Percentiles rank a stretch among this genome's conserved stretches.
Conservation (phyloP, 2,888 invertebrate species). For the Cacoxenus indagator region DNA sequence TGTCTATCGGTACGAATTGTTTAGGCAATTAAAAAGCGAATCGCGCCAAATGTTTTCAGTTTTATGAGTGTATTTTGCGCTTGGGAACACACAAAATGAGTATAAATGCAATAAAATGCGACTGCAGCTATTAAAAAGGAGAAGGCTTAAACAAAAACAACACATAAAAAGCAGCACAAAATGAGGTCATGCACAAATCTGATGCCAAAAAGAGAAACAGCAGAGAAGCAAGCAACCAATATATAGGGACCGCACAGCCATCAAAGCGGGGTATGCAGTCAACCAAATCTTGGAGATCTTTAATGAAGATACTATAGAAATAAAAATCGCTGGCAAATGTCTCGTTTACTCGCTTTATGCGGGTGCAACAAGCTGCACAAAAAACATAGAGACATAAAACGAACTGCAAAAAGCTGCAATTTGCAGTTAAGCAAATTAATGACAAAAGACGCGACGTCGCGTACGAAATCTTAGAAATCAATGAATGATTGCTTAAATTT, state of each 20-base stretch:
- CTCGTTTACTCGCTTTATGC: background rate
- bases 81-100: background rate
- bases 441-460: background rate
- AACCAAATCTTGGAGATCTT: background rate
- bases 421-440: background rate
- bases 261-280: background rate
- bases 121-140: constrained; percentile 16
- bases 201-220: constrained; percentile 5
- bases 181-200: constrained; percentile 21
- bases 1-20: constrained; percentile 1
- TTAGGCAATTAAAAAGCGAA: constrained; percentile 4
- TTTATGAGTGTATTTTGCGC: background rate
- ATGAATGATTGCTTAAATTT: constrained; percentile 6
- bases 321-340: background rate
- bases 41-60: background rate
- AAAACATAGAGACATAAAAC: background rate
- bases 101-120: constrained; percentile 13
- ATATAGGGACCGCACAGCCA: background rate
- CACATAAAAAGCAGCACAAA: background rate
- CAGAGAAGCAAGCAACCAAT: background rate
- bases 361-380: background rate
- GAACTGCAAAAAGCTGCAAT: background rate
- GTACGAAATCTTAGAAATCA: background rate
- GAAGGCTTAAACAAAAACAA: background rate
- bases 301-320: background rate